Base-by-base conservation (phyloP, 2,113 vertebrate species). In the Spilogale gracilis region DNA sequence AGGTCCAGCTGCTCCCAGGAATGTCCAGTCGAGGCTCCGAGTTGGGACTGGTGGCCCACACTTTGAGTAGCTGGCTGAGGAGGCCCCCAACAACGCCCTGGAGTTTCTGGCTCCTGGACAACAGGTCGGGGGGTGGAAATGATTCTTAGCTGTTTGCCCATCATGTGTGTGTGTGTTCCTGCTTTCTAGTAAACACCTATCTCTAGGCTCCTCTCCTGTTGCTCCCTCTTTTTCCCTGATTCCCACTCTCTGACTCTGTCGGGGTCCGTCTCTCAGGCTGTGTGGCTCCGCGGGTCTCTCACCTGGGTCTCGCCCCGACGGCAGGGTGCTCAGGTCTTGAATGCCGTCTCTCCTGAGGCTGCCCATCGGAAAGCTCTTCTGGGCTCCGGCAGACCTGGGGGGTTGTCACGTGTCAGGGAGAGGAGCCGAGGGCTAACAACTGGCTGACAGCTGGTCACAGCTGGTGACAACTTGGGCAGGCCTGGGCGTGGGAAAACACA, bases 381-480 rank as follows among this genome's bases (percentile, higher is more conserved):
- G 87, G 87, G 50, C 30, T 83, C 94, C 80, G 80, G 50, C 95
- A 94, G 97, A 86, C 88, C 25, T 54, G 25, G 60, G 84, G 60
- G 25, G 69, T 5, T 38, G 86, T 96, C 94, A 50, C 0, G 1
- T 97, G 98, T 93, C 98, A 83, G 96, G 96, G 96, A 98, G 96
- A 97, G 86, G 95, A 91, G 92, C 74, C 50, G 50, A 86, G 86
- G 93, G 95, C 95, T 96, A 97, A 96, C 97, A 98, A 98, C 98
- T 98, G 98, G 96, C 98, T 98, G 98, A 98, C 99, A 99, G 98
- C 98, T 99, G 98, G 98, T 96, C 98, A 95, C 98, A 98, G 98
- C 98, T 98, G 98, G 98, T 97, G 93, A 98, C 97, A 97, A 97
- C 97, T 88, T 38, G 96, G 96, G 92, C 97, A 94, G 94, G 79